Percentiles rank a stretch among this genome's conserved stretches.
phyloP scores from a whole-genome alignment of 2,888 invertebrate species.

The Sylvicola cinctus region DNA sequence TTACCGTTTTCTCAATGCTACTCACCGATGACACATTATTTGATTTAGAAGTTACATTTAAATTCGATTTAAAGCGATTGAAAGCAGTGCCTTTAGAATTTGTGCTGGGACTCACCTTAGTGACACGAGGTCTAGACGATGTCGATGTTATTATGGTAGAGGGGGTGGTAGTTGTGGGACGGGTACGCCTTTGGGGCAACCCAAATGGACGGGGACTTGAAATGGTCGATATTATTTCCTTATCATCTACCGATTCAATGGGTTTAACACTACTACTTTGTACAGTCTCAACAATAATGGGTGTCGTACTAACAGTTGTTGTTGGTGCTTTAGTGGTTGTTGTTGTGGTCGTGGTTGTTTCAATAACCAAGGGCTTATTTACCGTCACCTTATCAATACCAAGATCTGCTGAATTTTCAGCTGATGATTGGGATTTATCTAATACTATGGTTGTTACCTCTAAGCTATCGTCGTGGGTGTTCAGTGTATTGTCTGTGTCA shows the following conservation, averaged over 20 bases:
- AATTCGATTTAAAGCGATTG: no score
- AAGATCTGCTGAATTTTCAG: conserved; percentile 3
- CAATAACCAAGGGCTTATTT: no score
- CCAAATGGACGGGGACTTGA: conserved; percentile 33
- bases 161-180: conserved; percentile 17
- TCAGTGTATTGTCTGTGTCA: not conserved
- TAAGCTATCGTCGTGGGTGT: conserved; percentile 3
- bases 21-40: not conserved
- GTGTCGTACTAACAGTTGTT: conserved; percentile 4
- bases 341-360: conserved; percentile 11
- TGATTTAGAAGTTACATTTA: no score
- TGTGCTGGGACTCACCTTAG: conserved; percentile 2
- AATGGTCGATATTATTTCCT: conserved; percentile 19
- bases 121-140: conserved; percentile 5
- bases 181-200: conserved; percentile 24
- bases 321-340: conserved; percentile 8
- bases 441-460: conserved; percentile 2
- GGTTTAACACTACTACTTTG: conserved; percentile 3
- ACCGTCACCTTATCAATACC: conserved; percentile 1
- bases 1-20: not conserved
- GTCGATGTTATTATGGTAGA: conserved; percentile 7
- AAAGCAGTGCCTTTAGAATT: no score
- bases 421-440: not conserved
- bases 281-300: conserved; percentile 5
- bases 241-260: conserved; percentile 11